Base-by-base conservation (phyloP, 2,113 vertebrate genomes). In the Ranitomeya variabilis region DNA sequence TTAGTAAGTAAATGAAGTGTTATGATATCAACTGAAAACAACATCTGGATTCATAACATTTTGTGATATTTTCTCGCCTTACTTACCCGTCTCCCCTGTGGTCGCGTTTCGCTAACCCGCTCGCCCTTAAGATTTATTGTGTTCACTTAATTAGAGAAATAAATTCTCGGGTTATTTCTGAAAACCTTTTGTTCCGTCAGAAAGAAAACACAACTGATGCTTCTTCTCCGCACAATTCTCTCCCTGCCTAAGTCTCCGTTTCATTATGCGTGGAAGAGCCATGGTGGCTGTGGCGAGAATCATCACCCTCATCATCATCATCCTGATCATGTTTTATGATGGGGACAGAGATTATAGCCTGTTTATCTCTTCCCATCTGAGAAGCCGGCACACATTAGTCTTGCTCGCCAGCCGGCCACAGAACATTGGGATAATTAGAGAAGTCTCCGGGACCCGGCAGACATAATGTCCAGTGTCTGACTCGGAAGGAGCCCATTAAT, bases 101-200 rank as follows among this genome's bases (percentile, higher is more conserved):
- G 69, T 76, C 14, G n/a, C 37, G 52, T 54, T 83, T 64, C 79
- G 6, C 69, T 83, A 76, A 83, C 87, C 87, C 66, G 31, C 66
- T 76, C 19, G 64, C 87, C 80, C 67, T n/a, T 21, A 74, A 83
- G 80, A 88, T 88, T 88, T 83, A 73, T 60, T 52, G 21, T 16
- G 60, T 83, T 83, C 80, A 26, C 66, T 88, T 88, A 88, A 88
- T 88, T 83, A 88, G 87, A 83, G 87, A 64, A 76, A 83, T 83
- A 77, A 88, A 88, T 88, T 62, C 87, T 62, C 19, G 18, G 69
- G 67, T 83, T 88, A 66, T 88, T 88, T 88, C 59, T 15, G 37
- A 77, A 51, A 88, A 76, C 80, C 69, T 88, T 88, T 88, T 83
- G 80, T 88, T 83, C 79, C 21, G 21, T 64, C 16, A 13, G 76